Evolutionary conservation across 2,113 vertebrate genomes (phyloP), one percentile per base, ranked within the genome.

Genomic region (Dolichotis patagonum): DNA sequence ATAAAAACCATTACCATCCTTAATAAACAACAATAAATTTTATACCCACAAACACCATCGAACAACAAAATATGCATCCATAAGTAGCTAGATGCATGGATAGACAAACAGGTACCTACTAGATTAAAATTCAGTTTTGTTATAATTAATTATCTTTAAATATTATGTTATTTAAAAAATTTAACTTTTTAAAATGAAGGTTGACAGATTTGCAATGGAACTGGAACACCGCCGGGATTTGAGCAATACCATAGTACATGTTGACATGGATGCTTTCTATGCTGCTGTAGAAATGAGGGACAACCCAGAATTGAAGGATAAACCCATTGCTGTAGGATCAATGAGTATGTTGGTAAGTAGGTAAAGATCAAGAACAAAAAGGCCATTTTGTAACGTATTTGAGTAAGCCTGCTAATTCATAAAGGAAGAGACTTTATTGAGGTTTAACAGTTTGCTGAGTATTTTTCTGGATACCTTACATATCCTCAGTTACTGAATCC

Each of bases 211-310:
- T 97, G 98, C 97, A 32, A 28, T 97, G 41, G 99, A 98, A 7
- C 91, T 99, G 97, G 99, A 99, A 88, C 98, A 95, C 84, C 99
- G 92, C n/a, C 99, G 99, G 83, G 98, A 99, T 94, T 98, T 99
- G 30, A 99, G 95, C 71, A 99, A 97, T 65, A 98, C 99, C 19
- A 99, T 99, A 81, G 99, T 99, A 11, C 99, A 99, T 80, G 99
- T 99, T 96, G 99, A 99, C 96, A 99, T 99, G 99, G 99, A 99
- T 91, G 99, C 99, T 77, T 99, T 99, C 98, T 99, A 99, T 32
- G 99, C 99, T 93, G 99, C 99, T 60, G 99, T 99, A 92, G 99
- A 99, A 98, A 99, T 99, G 99, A 99, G 99, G 96, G 99, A 99
- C 98, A 99, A 98, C 88, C 99, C 99, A 63, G 99, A 99, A 90